Evolutionary conservation across 2,797 vertebrate genomes (phyloP).

Genomic region (Mormyrus proboscirostris): DNA sequence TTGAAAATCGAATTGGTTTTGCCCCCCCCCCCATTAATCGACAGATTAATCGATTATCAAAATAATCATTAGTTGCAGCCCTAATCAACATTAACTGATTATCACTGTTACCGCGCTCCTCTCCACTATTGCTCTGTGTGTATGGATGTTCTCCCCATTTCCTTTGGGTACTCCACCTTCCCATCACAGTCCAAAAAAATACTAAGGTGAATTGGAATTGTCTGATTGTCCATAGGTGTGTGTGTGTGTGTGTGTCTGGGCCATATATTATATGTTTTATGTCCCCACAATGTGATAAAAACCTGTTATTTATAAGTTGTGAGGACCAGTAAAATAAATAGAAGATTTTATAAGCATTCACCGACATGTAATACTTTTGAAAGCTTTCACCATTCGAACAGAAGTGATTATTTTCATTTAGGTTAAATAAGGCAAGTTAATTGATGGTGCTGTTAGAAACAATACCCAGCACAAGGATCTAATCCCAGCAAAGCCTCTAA

Average conservation of each 20-base stretch:
- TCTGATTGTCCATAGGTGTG: not conserved
- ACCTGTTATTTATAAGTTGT: not conserved
- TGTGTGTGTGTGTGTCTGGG: not conserved
- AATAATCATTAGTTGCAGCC: too few relatives aligned
- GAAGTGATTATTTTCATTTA: not conserved
- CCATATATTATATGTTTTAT: not conserved
- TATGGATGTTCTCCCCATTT: not conserved
- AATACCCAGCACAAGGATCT: not conserved
- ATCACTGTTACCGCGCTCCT: too few relatives aligned
- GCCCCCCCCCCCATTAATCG: too few relatives aligned
- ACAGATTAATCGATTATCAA: too few relatives aligned
- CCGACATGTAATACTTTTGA: not conserved
- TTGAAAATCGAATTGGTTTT: too few relatives aligned
- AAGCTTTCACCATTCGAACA: not conserved
- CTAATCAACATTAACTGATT: not conserved
- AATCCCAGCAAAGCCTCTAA: not conserved
- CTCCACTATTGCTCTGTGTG: not conserved
- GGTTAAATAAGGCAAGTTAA: not conserved
- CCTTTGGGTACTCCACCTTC: not conserved
- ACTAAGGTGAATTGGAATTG: not conserved
- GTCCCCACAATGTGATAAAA: not conserved
- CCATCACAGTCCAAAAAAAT: not conserved
- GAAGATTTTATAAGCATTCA: not conserved
- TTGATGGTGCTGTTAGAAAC: not conserved
- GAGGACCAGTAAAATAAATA: not conserved